Percentiles rank a stretch among this genome's conserved stretches.
These are phyloP conservation scores for Lepidothrix coronata DNA, from an alignment of 2,113 vertebrate species.

Conservation along the genomic window DNA sequence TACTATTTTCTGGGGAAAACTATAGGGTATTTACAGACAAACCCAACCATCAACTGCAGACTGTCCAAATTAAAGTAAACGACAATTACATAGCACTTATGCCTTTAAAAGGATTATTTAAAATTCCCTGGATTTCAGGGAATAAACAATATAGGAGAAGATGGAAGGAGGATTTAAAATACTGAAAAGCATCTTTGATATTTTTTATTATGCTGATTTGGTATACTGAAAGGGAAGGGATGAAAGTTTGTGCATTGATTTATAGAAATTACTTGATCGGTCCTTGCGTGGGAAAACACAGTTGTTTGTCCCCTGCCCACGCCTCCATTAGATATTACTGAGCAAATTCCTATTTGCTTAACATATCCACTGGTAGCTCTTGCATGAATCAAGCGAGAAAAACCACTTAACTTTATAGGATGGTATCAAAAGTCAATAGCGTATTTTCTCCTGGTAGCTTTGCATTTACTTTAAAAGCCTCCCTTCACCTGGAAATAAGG, in stretches of 20 bases:
- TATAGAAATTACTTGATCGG: not conserved
- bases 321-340: not conserved
- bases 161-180: not conserved
- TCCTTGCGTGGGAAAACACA: not conserved
- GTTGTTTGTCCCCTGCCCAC: not conserved
- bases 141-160: not conserved
- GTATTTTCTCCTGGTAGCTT: constrained; percentile 31
- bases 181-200: not conserved
- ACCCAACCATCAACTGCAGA: not conserved
- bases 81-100: not conserved
- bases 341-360: constrained; percentile 8
- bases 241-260: not conserved
- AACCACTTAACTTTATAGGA: constrained; percentile 58
- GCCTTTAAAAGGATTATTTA: not conserved
- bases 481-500: constrained; percentile 49
- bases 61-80: not conserved
- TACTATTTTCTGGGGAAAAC: not conserved
- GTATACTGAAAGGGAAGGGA: not conserved
- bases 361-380: not conserved
- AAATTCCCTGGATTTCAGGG: not conserved
- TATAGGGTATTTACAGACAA: not conserved
- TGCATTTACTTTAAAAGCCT: constrained; percentile 59
- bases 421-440: constrained; percentile 62
- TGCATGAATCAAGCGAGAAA: constrained; percentile 38
- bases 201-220: not conserved